These are phyloP conservation scores for Crypturellus tataupa DNA, from an alignment of 2,797 vertebrate genomes.

Conservation along the genomic window DNA sequence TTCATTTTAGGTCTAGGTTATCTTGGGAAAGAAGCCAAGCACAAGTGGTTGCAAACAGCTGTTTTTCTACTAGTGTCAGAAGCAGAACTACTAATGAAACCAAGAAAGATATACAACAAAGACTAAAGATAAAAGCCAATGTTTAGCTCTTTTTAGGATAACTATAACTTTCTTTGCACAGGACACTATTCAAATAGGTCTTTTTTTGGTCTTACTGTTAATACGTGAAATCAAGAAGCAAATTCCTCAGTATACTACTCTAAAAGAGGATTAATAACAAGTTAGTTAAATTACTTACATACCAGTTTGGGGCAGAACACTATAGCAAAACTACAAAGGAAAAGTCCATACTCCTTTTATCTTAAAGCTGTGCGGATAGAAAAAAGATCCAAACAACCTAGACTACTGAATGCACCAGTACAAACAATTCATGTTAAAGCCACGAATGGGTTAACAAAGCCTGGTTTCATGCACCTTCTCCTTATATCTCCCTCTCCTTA, in stretches of 20 bases:
- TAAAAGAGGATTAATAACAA: not conserved
- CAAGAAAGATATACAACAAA: not conserved
- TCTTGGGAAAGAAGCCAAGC: not conserved
- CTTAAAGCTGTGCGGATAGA: not conserved
- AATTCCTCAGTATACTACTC: not conserved
- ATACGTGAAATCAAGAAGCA: constrained; percentile 5
- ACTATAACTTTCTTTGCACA: not conserved
- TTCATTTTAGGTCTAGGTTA: not conserved
- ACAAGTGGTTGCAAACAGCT: not conserved
- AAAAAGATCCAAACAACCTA: not conserved
- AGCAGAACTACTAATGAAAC: not conserved
- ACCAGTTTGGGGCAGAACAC: not conserved
- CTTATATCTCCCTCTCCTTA: not conserved
- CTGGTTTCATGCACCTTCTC: not conserved
- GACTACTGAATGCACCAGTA: not conserved
- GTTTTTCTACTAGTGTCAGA: not conserved
- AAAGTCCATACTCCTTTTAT: not conserved
- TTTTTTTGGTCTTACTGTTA: not conserved
- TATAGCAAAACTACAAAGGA: not conserved
- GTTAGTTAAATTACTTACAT: not conserved
- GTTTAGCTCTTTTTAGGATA: not conserved
- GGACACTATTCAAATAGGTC: not conserved
- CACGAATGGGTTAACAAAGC: not conserved
- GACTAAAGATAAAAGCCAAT: not conserved
- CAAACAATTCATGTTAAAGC: not conserved